phyloP scores from a whole-genome alignment of 2,888 invertebrate genomes.

The Synergus gifuensis region DNA sequence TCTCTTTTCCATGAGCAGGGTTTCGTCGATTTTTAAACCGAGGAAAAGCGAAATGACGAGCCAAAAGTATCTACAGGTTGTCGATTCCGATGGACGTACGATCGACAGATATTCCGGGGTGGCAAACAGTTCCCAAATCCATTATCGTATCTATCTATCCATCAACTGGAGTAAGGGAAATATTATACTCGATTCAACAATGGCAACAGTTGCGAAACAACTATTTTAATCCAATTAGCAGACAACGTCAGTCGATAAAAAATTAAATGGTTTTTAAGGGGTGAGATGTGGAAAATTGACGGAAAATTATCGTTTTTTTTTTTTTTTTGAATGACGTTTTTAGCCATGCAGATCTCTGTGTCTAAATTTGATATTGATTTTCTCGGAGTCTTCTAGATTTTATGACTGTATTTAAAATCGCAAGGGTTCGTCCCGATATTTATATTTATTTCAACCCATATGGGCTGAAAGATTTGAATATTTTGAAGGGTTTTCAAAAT shows the following conservation, averaged over 20 bases:
- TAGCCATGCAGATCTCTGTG: no score
- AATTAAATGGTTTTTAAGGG: neutral
- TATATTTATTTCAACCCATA: no score
- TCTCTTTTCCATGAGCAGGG: neutral
- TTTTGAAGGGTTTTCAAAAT: no score
- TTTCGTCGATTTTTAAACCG: slow-evolving; percentile 48
- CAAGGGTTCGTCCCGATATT: no score
- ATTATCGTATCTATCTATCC: slow-evolving; percentile 50
- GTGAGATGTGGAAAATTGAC: neutral
- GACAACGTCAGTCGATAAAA: neutral
- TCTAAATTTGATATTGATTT: neutral
- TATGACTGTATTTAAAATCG: no score
- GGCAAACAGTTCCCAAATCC: slow-evolving; percentile 55
- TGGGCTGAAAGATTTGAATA: no score
- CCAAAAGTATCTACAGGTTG: slow-evolving; percentile 67
- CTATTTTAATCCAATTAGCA: slow-evolving; percentile 16
- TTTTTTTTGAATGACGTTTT: neutral
- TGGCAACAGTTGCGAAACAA: slow-evolving; percentile 36
- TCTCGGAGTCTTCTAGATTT: no score
- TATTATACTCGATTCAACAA: slow-evolving; percentile 24
- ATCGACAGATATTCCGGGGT: slow-evolving; percentile 48
- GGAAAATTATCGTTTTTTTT: neutral
- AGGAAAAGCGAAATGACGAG: slow-evolving; percentile 51
- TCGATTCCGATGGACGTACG: slow-evolving; percentile 63
- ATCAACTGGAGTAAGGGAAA: slow-evolving; percentile 46